These are phyloP conservation scores for Phortica variegata DNA, from an alignment of 1,140 invertebrate genomes.

Conservation along the genomic window DNA sequence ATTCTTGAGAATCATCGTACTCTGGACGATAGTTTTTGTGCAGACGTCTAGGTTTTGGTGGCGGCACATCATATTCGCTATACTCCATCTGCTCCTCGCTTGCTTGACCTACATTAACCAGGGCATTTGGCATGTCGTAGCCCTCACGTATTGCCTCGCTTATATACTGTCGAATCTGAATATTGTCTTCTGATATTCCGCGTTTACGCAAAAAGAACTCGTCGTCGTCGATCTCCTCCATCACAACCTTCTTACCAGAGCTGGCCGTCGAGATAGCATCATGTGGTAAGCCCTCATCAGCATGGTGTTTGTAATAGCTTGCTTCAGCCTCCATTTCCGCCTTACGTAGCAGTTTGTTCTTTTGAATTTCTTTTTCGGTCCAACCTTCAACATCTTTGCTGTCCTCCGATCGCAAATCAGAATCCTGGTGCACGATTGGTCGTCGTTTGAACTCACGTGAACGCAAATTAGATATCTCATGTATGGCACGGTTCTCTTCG, in stretches of 20 bases:
- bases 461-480: conserved; percentile 49
- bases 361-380: conserved; percentile 49
- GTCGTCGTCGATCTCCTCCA: conserved; percentile 83
- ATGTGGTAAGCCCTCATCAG: conserved; percentile 24
- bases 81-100: conserved; percentile 27
- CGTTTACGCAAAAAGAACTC: conserved; percentile 80
- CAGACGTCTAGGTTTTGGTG: conserved; percentile 45
- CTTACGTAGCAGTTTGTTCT: conserved; percentile 47
- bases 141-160: conserved; percentile 77
- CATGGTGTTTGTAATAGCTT: conserved; percentile 43
- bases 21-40: conserved; percentile 40
- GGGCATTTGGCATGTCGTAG: conserved; percentile 68
- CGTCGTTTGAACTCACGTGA: conserved; percentile 48
- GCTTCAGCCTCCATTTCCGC: conserved; percentile 47
- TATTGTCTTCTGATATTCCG: conserved; percentile 78
- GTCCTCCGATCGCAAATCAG: conserved; percentile 55
- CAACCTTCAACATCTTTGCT: conserved; percentile 41
- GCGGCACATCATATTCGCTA: conserved; percentile 48
- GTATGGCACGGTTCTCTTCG: conserved; percentile 55
- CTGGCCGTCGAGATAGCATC: conserved; percentile 55
- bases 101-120: conserved; percentile 62
- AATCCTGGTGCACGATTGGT: conserved; percentile 52
- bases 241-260: conserved; percentile 62
- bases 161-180: conserved; percentile 73
- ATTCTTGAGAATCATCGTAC: conserved; percentile 45